Conservation (phyloP, 2,888 invertebrate species). For the Metellina segmentata region DNA sequence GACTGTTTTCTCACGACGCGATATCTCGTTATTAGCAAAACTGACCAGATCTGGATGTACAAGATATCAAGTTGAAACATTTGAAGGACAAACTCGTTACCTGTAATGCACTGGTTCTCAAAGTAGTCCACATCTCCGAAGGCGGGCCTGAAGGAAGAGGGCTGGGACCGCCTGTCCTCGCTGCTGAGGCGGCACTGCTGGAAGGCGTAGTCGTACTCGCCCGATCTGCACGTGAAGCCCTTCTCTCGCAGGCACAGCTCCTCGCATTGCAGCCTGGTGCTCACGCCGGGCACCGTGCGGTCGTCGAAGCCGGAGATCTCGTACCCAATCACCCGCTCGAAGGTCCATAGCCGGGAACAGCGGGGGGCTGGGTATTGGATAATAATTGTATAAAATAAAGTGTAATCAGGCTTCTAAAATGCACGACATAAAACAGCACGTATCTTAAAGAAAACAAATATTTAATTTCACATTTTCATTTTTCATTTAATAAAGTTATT, state of each 20-base stretch:
- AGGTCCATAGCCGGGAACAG: conserved; percentile 86
- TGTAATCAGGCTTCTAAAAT: neutral
- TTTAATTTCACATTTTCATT: no score
- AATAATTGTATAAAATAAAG: neutral
- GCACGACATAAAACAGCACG: no score
- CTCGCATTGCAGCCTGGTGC: conserved; percentile 87
- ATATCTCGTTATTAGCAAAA: no score
- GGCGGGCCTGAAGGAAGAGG: conserved; percentile 83
- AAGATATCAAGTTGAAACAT: no score
- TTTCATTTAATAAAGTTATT: no score
- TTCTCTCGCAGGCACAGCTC: conserved; percentile 84
- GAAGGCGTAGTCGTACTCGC: conserved; percentile 83
- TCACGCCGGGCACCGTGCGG: conserved; percentile 84
- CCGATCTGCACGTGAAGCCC: conserved; percentile 83
- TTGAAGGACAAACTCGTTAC: conserved; percentile 26
- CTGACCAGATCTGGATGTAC: no score
- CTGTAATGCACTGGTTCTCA: conserved; percentile 87
- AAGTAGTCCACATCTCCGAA: conserved; percentile 88
- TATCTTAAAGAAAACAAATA: no score
- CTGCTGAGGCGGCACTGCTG: conserved; percentile 86
- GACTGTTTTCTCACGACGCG: no score
- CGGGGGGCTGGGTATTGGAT: conserved; percentile 55
- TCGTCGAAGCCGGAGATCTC: conserved; percentile 87
- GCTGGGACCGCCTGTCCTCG: conserved; percentile 86
- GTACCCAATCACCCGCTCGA: conserved; percentile 89